phyloP scores from a whole-genome alignment of 92 coral and sea anemone species.

The Isaurus tuberculatus region DNA sequence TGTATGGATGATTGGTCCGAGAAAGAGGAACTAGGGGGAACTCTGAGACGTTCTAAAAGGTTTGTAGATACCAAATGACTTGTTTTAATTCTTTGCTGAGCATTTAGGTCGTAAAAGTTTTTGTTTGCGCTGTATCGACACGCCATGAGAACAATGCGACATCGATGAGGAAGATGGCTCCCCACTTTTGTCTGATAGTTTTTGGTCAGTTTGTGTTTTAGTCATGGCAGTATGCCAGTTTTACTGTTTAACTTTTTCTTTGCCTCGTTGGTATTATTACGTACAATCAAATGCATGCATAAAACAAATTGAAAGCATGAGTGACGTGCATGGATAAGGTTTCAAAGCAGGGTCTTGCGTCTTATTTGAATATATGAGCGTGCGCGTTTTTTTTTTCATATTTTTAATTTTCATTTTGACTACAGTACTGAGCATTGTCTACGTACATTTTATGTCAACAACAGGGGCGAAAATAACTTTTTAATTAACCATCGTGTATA shows the following conservation, averaged over 20 bases:
- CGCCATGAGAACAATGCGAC: conserved; percentile 48
- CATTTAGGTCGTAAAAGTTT: background rate
- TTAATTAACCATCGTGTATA: background rate
- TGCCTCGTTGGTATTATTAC: background rate
- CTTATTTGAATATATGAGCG: conserved; percentile 40
- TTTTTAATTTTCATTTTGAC: background rate
- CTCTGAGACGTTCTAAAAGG: conserved; percentile 93
- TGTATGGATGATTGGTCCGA: conserved; percentile 98
- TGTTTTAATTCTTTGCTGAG: background rate
- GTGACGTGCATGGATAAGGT: conserved; percentile 39
- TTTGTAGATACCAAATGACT: conserved; percentile 53
- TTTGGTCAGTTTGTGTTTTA: background rate
- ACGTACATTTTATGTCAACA: background rate
- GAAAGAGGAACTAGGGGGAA: conserved; percentile 99
- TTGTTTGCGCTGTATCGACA: conserved; percentile 15
- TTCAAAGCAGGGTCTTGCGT: conserved; percentile 32
- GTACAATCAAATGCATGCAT: background rate
- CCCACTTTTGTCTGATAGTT: conserved; percentile 19
- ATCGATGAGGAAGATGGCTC: conserved; percentile 33
- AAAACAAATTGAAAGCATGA: conserved; percentile 1
- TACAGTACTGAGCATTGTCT: conserved; percentile 6
- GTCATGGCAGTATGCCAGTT: background rate
- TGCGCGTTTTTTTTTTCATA: conserved; percentile 36
- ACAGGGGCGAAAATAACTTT: background rate
- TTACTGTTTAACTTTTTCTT: background rate